Base-by-base conservation (phyloP, 1,140 invertebrate genomes). In the Onthophagus taurus region DNA sequence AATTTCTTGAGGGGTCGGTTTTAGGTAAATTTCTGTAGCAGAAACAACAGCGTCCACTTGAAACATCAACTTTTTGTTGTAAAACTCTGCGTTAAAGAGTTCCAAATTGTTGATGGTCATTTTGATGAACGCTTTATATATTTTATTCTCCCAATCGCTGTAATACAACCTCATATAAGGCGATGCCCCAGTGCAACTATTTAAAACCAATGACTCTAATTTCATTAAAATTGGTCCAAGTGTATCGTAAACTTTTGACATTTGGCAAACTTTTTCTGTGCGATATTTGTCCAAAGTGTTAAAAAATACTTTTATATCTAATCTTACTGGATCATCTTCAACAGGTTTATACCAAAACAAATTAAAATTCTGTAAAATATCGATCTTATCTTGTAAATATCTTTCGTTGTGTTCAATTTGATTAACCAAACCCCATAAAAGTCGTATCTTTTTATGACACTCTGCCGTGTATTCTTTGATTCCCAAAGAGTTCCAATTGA, bases 401-500 rank as follows among this genome's bases (percentile, higher is more conserved):
- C 70, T 65, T 37, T 83, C 78, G 46, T 88, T 81, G 59, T 87
- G 82, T 48, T 82, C 77, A 2, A 90, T 72, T 63, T 90, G 84
- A 12, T 72, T 72, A 1, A 81, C 76, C 11, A 80, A 67, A 0
- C 77, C 80, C 24, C 68, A 70, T 41, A 87, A 68, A 52, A 76
- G 75, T 19, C 72, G 73, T 7, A 65, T 60, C 47, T 60, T 50
- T 30, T 63, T 59, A 33, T 63, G 58, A 53, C 80, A 83, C 16
- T 67, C 67, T 0, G 64, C 49, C 9, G 77, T 72, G 57, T 83
- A 92, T 38, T 89, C 83, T 23, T 67, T 67, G 31, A 92, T 89
- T 9, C 81, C 79, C 2, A 91, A 67, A 0, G 85, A 87, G 46
- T 78, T 82, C 89, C 89, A 93, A 41, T 81, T 86, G 19, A 89